These are phyloP conservation scores for Enteromius thamalakanensis DNA, from an alignment of 2,797 vertebrate genomes.

Conservation along the genomic window DNA sequence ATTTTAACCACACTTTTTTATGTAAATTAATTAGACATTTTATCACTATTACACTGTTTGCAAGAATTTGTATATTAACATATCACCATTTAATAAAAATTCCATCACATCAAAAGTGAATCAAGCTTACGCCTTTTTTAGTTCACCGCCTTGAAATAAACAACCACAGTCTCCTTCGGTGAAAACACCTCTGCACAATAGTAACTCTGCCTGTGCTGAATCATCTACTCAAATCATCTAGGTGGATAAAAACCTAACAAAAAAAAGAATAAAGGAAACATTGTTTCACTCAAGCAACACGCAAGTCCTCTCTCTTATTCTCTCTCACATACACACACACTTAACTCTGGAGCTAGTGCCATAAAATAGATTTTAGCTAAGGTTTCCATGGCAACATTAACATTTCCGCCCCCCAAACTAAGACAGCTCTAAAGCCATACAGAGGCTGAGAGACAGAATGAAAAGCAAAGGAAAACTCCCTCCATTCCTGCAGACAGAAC, in stretches of 20 bases:
- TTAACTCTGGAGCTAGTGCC: conserved; percentile 48
- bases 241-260: conserved; percentile 26
- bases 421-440: conserved; percentile 36
- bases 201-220: conserved; percentile 14
- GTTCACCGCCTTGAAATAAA: neutral
- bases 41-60: neutral
- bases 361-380: conserved; percentile 73
- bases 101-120: neutral
- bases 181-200: neutral
- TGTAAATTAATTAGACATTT: neutral
- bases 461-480: conserved; percentile 36
- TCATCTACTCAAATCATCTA: conserved; percentile 58
- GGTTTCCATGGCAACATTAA: conserved; percentile 75
- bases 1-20: neutral
- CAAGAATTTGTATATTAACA: neutral
- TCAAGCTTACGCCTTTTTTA: neutral
- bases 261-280: conserved; percentile 50
- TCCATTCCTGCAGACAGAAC: conserved; percentile 51
- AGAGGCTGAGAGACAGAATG: conserved; percentile 2
- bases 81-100: neutral
- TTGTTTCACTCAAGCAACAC: conserved; percentile 53
- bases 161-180: neutral
- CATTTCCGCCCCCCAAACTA: conserved; percentile 63
- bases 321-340: conserved; percentile 34
- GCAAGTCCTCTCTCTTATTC: conserved; percentile 23